A percentile compares a stretch with the other conserved stretches of the same genome.
phyloP scores from a whole-genome alignment of 2,888 invertebrate genomes.

The Cataglyphis albicans region DNA sequence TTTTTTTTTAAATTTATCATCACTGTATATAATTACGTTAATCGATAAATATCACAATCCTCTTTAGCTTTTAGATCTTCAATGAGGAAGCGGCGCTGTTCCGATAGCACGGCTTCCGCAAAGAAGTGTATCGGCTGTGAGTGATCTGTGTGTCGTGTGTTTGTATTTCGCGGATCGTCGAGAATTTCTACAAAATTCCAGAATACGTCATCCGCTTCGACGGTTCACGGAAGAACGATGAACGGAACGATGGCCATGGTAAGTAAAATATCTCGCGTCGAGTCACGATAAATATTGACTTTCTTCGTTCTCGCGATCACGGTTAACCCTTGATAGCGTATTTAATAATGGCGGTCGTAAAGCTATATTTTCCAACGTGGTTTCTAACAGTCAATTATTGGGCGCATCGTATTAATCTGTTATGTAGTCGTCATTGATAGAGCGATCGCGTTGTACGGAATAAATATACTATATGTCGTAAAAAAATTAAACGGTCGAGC shows the following conservation, averaged over 20 bases:
- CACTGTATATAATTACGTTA: neutral
- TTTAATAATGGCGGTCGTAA: conserved; percentile 70
- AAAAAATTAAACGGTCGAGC: neutral
- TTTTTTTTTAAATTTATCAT: neutral
- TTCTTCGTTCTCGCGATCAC: neutral
- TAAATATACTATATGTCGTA: neutral
- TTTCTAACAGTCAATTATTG: neutral
- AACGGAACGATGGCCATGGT: conserved; percentile 85
- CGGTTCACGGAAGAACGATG: conserved; percentile 75
- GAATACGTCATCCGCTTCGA: conserved; percentile 52
- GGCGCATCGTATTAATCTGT: neutral
- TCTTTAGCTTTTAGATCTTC: neutral
- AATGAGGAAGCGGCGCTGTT: neutral
- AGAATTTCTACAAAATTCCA: neutral
- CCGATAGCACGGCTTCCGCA: conserved; percentile 71
- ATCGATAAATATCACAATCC: neutral
- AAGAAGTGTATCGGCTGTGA: conserved; percentile 48
- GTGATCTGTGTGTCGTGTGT: neutral
- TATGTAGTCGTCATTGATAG: neutral
- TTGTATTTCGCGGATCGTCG: neutral
- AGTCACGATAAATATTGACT: neutral
- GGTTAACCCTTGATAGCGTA: conserved; percentile 43
- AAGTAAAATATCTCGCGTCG: conserved; percentile 61
- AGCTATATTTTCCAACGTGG: neutral
- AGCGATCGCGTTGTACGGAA: neutral